These are phyloP conservation scores for Cosmorhoe ocellata DNA, from an alignment of 2,888 invertebrate species.

Conservation along the genomic window DNA sequence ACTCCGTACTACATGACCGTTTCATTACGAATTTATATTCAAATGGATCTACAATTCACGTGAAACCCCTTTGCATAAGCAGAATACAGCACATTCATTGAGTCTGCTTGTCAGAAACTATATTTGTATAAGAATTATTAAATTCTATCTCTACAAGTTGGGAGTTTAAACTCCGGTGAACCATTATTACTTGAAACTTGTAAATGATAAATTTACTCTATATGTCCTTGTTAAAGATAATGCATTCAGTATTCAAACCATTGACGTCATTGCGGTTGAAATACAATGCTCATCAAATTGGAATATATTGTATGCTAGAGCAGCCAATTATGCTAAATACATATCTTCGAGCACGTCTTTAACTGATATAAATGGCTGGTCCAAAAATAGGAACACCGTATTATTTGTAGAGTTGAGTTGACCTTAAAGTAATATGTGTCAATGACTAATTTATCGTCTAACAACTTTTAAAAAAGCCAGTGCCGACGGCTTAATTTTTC, in stretches of 20 bases:
- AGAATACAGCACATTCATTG: background rate
- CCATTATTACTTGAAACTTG: no score
- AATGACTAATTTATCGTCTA: no score
- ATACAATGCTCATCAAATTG: background rate
- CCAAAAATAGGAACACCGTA: no score
- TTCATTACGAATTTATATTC: slow-evolving; percentile 6
- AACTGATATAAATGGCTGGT: background rate
- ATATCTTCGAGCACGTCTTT: background rate
- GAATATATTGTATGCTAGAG: background rate
- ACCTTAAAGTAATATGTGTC: no score
- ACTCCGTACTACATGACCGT: background rate
- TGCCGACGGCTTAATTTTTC: no score
- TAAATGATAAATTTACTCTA: no score
- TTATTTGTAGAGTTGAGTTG: no score
- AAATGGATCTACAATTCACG: slow-evolving; percentile 3
- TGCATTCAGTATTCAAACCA: background rate
- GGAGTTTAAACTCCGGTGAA: no score
- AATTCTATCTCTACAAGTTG: slow-evolving; percentile 1
- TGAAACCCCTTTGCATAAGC: background rate
- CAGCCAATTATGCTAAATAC: background rate
- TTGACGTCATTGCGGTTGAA: slow-evolving; percentile 9
- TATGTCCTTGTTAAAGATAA: slow-evolving; percentile 1
- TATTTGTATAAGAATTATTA: slow-evolving; percentile 5
- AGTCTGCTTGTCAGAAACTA: background rate
- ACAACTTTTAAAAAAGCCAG: no score